Percentiles rank a stretch among this genome's conserved stretches.
Evolutionary conservation across 2,797 vertebrate genomes (phyloP).

Genomic region (Tangara arthus): DNA sequence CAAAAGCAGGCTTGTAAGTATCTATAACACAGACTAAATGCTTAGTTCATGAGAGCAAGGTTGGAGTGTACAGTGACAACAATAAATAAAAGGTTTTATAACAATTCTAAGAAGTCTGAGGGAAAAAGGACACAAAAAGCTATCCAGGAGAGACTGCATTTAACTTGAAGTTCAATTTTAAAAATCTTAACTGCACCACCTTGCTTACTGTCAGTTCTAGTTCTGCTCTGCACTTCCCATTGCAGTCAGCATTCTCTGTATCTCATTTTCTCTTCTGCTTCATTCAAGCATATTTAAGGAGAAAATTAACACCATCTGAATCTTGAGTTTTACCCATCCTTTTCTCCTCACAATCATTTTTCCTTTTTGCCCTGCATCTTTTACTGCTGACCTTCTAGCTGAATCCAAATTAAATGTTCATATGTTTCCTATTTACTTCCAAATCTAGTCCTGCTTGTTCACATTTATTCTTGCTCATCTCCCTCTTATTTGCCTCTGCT

Average conservation of each 20-base stretch:
- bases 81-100: slow-evolving; percentile 1
- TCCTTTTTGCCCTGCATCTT: slow-evolving; percentile 15
- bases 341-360: background rate
- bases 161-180: background rate
- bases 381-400: slow-evolving; percentile 16
- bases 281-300: slow-evolving; percentile 33
- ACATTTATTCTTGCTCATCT: slow-evolving; percentile 31
- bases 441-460: background rate
- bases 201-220: slow-evolving; percentile 22
- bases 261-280: slow-evolving; percentile 27
- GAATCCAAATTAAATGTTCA: slow-evolving; percentile 25
- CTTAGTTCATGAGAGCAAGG: slow-evolving; percentile 5
- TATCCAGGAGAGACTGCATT: background rate
- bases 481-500: background rate
- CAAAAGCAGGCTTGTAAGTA: background rate
- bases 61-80: background rate
- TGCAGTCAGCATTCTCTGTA: slow-evolving; percentile 21
- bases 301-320: slow-evolving; percentile 34
- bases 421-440: slow-evolving; percentile 26
- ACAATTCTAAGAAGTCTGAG: background rate
- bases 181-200: background rate
- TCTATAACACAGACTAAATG: background rate
- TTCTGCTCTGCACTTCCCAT: slow-evolving; percentile 8
- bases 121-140: background rate
- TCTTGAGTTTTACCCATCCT: background rate